These are phyloP conservation scores for Gallirallus australis DNA, from an alignment of 2,797 vertebrate species.

Conservation along the genomic window DNA sequence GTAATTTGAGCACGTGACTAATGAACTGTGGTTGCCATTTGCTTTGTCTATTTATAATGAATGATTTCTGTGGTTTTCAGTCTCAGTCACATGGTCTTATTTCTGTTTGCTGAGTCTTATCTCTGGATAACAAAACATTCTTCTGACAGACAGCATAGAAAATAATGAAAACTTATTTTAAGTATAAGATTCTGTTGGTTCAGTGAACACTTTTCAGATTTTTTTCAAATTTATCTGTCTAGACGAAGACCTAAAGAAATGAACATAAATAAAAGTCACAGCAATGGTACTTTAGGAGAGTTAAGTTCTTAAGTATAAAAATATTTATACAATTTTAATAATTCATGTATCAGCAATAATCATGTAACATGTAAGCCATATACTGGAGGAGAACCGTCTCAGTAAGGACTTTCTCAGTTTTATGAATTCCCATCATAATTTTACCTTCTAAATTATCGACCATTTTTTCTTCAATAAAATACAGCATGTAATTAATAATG, in stretches of 20 bases:
- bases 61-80: neutral
- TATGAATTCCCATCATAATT: neutral
- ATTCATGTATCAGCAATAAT: neutral
- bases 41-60: neutral
- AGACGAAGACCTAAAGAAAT: neutral
- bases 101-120: neutral
- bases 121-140: neutral
- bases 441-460: neutral
- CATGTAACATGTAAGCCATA: neutral
- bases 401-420: neutral
- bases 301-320: neutral
- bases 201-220: neutral
- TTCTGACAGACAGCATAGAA: neutral
- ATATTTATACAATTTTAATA: neutral
- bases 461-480: neutral
- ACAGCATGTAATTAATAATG: neutral
- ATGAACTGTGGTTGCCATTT: conserved; percentile 11
- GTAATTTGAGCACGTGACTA: conserved; percentile 11
- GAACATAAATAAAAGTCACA: neutral
- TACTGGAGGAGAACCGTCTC: neutral
- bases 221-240: neutral
- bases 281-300: neutral
- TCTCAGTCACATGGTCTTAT: neutral
- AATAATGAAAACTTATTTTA: neutral
- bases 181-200: neutral